Evolutionary conservation across 2,797 vertebrate species (phyloP).

Genomic region (Micrastur ruficollis): DNA sequence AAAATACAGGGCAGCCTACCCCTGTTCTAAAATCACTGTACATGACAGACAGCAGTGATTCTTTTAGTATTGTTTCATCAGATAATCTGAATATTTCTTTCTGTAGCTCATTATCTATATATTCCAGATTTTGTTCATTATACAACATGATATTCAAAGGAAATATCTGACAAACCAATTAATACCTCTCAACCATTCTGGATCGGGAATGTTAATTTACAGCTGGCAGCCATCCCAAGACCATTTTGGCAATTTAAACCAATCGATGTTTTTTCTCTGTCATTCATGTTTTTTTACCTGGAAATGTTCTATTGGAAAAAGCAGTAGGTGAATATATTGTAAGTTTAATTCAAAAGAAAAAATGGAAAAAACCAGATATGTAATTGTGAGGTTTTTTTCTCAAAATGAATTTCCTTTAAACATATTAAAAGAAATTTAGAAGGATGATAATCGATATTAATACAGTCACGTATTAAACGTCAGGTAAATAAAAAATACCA

Average conservation of each 20-base stretch:
- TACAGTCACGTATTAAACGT: neutral
- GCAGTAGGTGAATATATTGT: neutral
- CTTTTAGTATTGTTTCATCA: neutral
- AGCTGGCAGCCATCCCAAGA: neutral
- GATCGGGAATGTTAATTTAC: neutral
- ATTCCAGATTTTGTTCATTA: neutral
- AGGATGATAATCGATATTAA: neutral
- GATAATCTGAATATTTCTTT: neutral
- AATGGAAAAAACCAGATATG: neutral
- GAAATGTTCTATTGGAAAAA: neutral
- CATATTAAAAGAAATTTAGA: neutral
- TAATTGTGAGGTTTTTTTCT: neutral
- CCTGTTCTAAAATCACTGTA: neutral
- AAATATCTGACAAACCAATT: neutral
- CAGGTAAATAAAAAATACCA: neutral
- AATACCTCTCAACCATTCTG: neutral
- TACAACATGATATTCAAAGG: neutral
- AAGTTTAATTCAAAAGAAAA: neutral
- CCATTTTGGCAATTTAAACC: neutral
- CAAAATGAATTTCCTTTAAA: neutral
- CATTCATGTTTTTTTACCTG: neutral
- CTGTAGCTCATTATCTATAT: neutral
- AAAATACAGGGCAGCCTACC: neutral
- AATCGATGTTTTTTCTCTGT: neutral
- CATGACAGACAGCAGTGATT: neutral